These are phyloP conservation scores for Eudemis profundana DNA, from an alignment of 2,888 invertebrate genomes.

Conservation along the genomic window DNA sequence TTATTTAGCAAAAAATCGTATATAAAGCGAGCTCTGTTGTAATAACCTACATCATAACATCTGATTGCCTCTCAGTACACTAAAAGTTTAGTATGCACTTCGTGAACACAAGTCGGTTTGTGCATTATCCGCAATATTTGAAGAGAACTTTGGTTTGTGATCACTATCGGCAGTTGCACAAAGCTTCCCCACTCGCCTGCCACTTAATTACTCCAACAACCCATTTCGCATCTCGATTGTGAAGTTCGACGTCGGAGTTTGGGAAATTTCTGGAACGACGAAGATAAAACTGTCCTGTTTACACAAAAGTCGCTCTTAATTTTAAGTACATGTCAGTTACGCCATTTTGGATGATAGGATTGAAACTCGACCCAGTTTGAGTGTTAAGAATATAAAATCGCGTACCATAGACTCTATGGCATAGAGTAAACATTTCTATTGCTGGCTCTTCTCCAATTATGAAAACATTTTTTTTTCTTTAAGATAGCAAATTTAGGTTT, in stretches of 20 bases:
- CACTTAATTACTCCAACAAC: constrained; percentile 26
- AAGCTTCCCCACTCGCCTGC: constrained; percentile 16
- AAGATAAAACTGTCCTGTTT: constrained; percentile 25
- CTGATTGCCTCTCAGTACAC: too few relatives aligned
- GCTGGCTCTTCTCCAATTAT: too few relatives aligned
- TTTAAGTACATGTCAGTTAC: neutral
- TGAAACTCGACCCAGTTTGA: neutral
- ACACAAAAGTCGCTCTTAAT: neutral
- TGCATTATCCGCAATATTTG: constrained; percentile 2
- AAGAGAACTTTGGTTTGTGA: neutral
- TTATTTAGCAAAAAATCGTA: too few relatives aligned
- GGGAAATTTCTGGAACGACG: constrained; percentile 25
- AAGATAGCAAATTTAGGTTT: too few relatives aligned
- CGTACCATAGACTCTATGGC: neutral
- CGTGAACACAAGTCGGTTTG: too few relatives aligned
- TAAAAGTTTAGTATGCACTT: too few relatives aligned
- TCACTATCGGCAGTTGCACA: neutral
- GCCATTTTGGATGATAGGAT: neutral
- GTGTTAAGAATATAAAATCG: neutral
- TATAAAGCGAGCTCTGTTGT: too few relatives aligned
- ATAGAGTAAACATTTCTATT: too few relatives aligned
- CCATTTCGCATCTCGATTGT: constrained; percentile 32
- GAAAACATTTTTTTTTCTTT: too few relatives aligned
- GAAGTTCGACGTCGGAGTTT: constrained; percentile 26
- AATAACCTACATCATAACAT: too few relatives aligned